Base-by-base conservation (phyloP, 2,888 invertebrate species). In the Nymphalis c-album region DNA sequence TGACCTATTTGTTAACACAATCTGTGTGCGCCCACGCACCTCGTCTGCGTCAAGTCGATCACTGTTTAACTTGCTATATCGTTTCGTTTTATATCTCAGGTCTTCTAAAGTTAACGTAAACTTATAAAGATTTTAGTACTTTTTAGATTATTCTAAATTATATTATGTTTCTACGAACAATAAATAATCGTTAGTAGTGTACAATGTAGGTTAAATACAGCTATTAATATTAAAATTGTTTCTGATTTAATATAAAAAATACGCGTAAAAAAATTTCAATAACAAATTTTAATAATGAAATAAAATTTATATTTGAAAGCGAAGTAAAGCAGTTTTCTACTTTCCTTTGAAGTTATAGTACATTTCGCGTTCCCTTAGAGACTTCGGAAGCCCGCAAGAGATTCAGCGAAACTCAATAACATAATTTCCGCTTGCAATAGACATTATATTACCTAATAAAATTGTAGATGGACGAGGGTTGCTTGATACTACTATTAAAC, bases 1-100 rank as follows among this genome's bases (percentile, higher is more conserved):
- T 90, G 90, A 88, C 90, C 90, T 79, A 88, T 90, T 87, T 88
- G 78, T 78, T 79, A 84, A 79, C 68, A 85, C 86, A 88, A 85
- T 84, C 84, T 77, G 76, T 77, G 74, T 85, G 86, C 87, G 84
- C 90, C 88, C 80, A 88, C 90, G 86, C 86, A 84, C 69, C 75
- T 66, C 76, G 77, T 80, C 80, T 80, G 77, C 84, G 84, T 87
- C 83, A 84, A 77, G 74, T 78, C 80, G 80, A 82, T 77, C 78
- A 78, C 70, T 76, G 70, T 76, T 73, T 77, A 77, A 76, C 77
- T 76, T 68, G 75, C 74, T 72, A 77, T 77, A 73, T 72, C 63
- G 70, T 76, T 80, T 72, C 63, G 70, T 76, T 80, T 77, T 76
- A 79, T 76, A 76, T 74, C 75, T 63, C 74, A 73, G 69, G 59